Conservation (phyloP, 2,888 invertebrate genomes). For the Gari tellinella region DNA sequence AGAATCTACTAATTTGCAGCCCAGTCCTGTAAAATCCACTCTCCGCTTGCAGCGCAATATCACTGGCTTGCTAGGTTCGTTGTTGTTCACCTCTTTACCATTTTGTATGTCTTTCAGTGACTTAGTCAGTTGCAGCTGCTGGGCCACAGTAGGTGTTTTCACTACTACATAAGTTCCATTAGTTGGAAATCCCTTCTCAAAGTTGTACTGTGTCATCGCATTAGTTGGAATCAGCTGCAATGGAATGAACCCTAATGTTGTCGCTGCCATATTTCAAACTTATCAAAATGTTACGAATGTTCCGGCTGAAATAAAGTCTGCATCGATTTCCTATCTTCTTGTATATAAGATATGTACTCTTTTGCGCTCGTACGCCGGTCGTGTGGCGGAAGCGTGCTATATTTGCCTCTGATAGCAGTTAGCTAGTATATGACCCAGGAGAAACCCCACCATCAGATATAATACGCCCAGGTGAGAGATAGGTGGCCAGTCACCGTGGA, state of each 20-base stretch:
- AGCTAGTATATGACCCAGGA: constrained; percentile 50
- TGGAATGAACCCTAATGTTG: constrained; percentile 69
- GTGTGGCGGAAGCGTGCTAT: constrained; percentile 64
- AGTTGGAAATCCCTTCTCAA: constrained; percentile 65
- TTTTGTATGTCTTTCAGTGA: constrained; percentile 60
- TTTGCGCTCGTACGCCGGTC: constrained; percentile 53
- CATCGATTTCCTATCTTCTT: no score
- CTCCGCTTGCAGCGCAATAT: constrained; percentile 79
- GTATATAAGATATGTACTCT: constrained; percentile 3
- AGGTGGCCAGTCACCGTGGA: constrained; percentile 38
- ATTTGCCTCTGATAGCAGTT: constrained; percentile 51
- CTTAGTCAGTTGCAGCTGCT: constrained; percentile 74
- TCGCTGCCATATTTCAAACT: constrained; percentile 53
- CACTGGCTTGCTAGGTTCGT: constrained; percentile 65
- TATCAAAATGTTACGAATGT: neutral
- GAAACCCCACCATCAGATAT: constrained; percentile 40
- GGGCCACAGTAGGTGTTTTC: constrained; percentile 75
- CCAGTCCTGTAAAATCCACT: constrained; percentile 77
- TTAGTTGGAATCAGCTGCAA: constrained; percentile 64
- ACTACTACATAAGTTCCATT: constrained; percentile 75
- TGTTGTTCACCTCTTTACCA: constrained; percentile 59
- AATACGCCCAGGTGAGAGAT: constrained; percentile 56
- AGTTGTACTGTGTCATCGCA: constrained; percentile 47
- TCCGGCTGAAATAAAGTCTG: no score
- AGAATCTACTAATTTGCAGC: constrained; percentile 71